A percentile compares a stretch with the other conserved stretches of the same genome.
Evolutionary conservation across 2,113 vertebrate species (phyloP).

Genomic region (Lagenorhynchus albirostris): DNA sequence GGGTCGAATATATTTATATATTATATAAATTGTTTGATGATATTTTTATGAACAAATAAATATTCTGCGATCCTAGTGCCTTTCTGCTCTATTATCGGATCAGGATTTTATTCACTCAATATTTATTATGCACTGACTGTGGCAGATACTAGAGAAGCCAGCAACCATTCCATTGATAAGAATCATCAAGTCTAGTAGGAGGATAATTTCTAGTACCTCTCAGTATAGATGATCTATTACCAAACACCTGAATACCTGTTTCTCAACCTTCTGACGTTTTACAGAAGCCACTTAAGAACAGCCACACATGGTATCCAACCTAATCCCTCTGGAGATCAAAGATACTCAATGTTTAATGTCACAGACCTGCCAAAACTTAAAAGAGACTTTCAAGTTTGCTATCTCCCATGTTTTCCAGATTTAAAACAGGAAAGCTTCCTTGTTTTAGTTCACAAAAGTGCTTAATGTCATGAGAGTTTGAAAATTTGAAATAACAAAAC

Average conservation of each 20-base stretch:
- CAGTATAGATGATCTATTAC: not conserved
- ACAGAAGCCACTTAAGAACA: not conserved
- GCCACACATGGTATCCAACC: not conserved
- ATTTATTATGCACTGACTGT: not conserved
- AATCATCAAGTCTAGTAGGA: not conserved
- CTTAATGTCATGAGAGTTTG: not conserved
- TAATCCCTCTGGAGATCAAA: not conserved
- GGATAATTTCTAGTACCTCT: not conserved
- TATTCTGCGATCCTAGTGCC: not conserved
- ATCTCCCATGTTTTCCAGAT: not conserved
- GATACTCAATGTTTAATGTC: not conserved
- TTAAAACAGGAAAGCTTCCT: not conserved
- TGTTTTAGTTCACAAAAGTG: not conserved
- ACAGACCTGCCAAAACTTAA: not conserved
- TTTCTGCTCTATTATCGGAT: not conserved
- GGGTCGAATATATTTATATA: not conserved
- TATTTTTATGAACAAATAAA: not conserved
- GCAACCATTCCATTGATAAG: not conserved
- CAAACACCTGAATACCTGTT: not conserved
- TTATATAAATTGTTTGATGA: not conserved
- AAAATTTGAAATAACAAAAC: constrained; percentile 19
- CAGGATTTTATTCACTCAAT: not conserved
- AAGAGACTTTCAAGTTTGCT: not conserved
- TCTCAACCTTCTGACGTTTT: not conserved
- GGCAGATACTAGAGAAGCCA: not conserved